phyloP scores from a whole-genome alignment of 2,113 vertebrate species.

The Xiphophorus couchianus region DNA sequence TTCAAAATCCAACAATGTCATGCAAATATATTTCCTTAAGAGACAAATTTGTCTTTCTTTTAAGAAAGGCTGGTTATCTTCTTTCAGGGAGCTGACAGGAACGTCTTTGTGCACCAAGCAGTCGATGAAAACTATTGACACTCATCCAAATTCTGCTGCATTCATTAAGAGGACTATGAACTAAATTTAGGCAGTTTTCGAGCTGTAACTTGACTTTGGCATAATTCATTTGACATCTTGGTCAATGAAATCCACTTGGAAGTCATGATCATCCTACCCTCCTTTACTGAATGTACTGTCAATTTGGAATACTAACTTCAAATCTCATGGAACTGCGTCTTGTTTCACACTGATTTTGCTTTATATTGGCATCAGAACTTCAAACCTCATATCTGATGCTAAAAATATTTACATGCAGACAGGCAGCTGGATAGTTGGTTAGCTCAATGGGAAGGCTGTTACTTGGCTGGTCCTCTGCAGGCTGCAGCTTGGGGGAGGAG shows the following conservation, averaged over 20 bases:
- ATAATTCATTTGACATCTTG: neutral
- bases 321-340: neutral
- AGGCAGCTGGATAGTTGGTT: slow-evolving; percentile 28
- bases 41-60: too few species aligned
- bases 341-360: slow-evolving; percentile 8
- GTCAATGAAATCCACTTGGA: neutral
- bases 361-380: slow-evolving; percentile 8
- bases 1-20: too few species aligned
- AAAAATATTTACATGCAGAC: slow-evolving; percentile 38
- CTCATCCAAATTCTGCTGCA: too few species aligned
- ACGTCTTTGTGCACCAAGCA: too few species aligned
- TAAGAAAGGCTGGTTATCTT: too few species aligned
- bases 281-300: neutral
- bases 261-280: neutral
- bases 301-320: slow-evolving; percentile 34
- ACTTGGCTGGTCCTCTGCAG: slow-evolving; percentile 6
- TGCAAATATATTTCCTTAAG: too few species aligned
- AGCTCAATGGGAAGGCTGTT: slow-evolving; percentile 44
- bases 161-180: too few species aligned
- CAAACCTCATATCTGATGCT: slow-evolving; percentile 8
- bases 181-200: too few species aligned
- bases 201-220: neutral
- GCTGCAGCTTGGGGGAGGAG: neutral
- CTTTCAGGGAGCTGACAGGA: too few species aligned
- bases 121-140: too few species aligned